A percentile compares a stretch with the other conserved stretches of the same genome.
Conservation (phyloP, 2,888 invertebrate species). For the Micropterix aruncella region DNA sequence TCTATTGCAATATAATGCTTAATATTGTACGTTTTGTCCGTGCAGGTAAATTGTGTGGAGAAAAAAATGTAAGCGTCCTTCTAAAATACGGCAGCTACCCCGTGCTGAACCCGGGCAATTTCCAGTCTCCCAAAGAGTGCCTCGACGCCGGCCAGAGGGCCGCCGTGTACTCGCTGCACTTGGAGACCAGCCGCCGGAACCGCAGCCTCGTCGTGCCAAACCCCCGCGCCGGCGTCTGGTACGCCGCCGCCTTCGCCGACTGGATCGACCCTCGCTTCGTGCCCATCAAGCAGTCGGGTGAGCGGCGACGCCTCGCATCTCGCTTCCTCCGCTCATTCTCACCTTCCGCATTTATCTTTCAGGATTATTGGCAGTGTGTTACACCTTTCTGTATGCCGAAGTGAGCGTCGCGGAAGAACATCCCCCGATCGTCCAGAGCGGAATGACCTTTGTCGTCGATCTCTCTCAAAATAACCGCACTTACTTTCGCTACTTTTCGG, state of each 20-base stretch:
- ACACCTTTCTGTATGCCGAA: conserved; percentile 49
- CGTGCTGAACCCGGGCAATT: not conserved
- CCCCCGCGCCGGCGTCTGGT: conserved; percentile 67
- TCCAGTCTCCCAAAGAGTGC: not conserved
- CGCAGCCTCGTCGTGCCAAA: conserved; percentile 44
- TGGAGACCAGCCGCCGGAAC: conserved; percentile 16
- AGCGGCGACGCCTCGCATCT: too few species aligned
- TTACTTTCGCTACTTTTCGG: not conserved
- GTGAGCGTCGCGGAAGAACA: conserved; percentile 30
- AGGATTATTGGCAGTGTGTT: conserved; percentile 55
- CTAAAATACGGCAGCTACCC: not conserved
- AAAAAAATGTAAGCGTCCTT: not conserved
- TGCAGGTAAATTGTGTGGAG: not conserved
- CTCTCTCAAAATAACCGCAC: not conserved
- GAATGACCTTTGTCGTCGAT: not conserved
- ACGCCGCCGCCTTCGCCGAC: conserved; percentile 61
- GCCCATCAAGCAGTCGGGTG: not conserved
- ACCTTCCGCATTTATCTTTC: conserved; percentile 26
- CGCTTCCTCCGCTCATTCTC: too few species aligned
- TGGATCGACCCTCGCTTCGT: conserved; percentile 56
- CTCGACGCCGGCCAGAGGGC: not conserved
- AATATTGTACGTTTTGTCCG: not conserved
- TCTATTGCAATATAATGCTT: too few species aligned
- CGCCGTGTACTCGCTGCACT: not conserved
- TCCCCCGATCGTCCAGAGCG: not conserved